Conservation (phyloP, 2,797 vertebrate species). For the Tragopan temminckii region DNA sequence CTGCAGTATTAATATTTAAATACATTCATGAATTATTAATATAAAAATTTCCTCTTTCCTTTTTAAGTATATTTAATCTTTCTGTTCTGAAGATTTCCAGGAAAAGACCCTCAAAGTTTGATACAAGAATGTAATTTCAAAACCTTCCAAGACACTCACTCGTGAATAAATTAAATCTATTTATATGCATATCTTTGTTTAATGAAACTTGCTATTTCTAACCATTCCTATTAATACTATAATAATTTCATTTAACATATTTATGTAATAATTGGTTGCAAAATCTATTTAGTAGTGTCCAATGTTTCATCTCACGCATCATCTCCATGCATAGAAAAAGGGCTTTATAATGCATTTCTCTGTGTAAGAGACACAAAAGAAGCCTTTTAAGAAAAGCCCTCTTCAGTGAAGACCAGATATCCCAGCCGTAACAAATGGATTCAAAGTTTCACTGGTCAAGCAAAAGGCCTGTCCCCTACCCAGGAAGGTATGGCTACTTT, state of each 20-base stretch:
- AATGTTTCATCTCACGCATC: background rate
- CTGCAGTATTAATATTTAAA: constrained; percentile 54
- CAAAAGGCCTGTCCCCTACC: background rate
- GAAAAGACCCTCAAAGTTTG: background rate
- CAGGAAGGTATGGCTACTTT: background rate
- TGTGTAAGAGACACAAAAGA: background rate
- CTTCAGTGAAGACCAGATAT: background rate
- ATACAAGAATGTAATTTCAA: background rate
- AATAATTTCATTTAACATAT: background rate
- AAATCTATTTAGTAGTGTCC: background rate
- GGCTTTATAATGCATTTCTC: background rate
- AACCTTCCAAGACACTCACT: background rate
- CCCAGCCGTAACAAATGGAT: background rate
- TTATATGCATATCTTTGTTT: background rate
- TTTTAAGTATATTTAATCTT: constrained; percentile 7
- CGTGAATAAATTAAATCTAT: background rate
- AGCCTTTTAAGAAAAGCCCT: background rate
- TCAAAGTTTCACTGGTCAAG: background rate
- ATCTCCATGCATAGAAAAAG: background rate
- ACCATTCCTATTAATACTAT: background rate
- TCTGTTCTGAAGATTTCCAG: background rate
- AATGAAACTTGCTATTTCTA: background rate
- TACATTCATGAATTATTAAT: constrained; percentile 20
- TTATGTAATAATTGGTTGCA: background rate
- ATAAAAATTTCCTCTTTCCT: constrained; percentile 8